Conservation (phyloP, 2,888 invertebrate genomes). For the Epirrhoe alternata region DNA sequence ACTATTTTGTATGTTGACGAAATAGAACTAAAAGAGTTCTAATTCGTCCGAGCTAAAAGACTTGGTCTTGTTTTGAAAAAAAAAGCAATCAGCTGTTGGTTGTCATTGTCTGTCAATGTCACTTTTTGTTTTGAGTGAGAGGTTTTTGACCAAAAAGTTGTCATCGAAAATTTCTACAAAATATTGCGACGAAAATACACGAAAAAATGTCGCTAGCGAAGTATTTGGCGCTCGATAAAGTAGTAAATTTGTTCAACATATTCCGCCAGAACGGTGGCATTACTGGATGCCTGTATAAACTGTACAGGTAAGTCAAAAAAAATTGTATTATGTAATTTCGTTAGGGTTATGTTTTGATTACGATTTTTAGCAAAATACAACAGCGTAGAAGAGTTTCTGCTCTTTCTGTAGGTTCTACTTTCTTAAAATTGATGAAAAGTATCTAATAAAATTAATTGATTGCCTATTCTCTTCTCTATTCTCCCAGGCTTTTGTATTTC, state of each 20-base stretch:
- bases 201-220: slow-evolving; percentile 84
- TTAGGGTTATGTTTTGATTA: slow-evolving; percentile 58
- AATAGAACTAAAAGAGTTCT: too few species aligned
- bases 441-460: too few species aligned
- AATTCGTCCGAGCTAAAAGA: neutral
- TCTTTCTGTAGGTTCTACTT: too few species aligned
- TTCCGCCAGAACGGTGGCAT: slow-evolving; percentile 91
- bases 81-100: slow-evolving; percentile 3
- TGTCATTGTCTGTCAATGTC: neutral
- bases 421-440: too few species aligned
- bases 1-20: neutral
- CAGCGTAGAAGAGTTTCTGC: neutral
- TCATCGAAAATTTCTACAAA: slow-evolving; percentile 1
- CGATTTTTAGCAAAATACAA: neutral
- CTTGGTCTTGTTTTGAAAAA: neutral
- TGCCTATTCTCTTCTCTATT: too few species aligned
- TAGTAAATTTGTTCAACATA: slow-evolving; percentile 86
- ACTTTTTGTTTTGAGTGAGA: neutral
- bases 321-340: slow-evolving; percentile 71
- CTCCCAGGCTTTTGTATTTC: too few species aligned
- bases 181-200: slow-evolving; percentile 26
- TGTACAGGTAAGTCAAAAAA: slow-evolving; percentile 87
- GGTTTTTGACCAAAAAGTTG: neutral
- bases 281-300: slow-evolving; percentile 86
- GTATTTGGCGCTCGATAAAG: slow-evolving; percentile 89